phyloP scores from a whole-genome alignment of 2,888 invertebrate genomes.

The Sturmia bella region DNA sequence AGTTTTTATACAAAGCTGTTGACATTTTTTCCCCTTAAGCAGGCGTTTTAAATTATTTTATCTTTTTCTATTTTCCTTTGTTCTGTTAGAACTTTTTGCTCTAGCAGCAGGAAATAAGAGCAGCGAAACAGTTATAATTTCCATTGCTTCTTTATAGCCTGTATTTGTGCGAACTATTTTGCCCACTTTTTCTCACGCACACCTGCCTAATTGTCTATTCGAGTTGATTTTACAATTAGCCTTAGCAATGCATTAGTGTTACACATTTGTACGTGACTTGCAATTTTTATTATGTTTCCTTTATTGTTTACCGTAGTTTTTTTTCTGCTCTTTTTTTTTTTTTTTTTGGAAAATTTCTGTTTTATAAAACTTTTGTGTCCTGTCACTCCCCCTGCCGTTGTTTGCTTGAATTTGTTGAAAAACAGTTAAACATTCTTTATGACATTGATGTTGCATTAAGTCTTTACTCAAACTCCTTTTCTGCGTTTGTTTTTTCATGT shows the following conservation, averaged over 20 bases:
- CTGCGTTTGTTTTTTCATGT: not conserved
- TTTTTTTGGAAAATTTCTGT: not conserved
- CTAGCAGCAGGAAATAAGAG: not conserved
- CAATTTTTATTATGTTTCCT: conserved; percentile 10
- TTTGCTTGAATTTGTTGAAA: conserved; percentile 10
- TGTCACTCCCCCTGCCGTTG: conserved; percentile 5
- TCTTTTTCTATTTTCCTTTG: conserved; percentile 9
- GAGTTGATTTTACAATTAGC: conserved; percentile 64
- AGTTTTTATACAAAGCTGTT: conserved; percentile 6
- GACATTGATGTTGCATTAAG: conserved; percentile 34
- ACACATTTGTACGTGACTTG: conserved; percentile 59
- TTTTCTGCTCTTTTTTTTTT: too few relatives aligned
- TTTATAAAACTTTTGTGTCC: not conserved
- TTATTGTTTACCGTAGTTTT: conserved; percentile 3
- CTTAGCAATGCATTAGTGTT: conserved; percentile 63
- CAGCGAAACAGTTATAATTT: not conserved
- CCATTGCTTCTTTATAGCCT: not conserved
- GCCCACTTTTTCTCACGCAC: not conserved
- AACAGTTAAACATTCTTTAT: conserved; percentile 19
- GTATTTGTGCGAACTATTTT: not conserved
- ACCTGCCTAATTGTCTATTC: conserved; percentile 21
- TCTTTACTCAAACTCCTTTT: conserved; percentile 20
- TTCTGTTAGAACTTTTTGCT: conserved; percentile 2
- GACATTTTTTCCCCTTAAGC: not conserved
- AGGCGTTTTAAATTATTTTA: conserved; percentile 33